phyloP scores from a whole-genome alignment of 1,140 invertebrate species.

The Bombyx mandarina region DNA sequence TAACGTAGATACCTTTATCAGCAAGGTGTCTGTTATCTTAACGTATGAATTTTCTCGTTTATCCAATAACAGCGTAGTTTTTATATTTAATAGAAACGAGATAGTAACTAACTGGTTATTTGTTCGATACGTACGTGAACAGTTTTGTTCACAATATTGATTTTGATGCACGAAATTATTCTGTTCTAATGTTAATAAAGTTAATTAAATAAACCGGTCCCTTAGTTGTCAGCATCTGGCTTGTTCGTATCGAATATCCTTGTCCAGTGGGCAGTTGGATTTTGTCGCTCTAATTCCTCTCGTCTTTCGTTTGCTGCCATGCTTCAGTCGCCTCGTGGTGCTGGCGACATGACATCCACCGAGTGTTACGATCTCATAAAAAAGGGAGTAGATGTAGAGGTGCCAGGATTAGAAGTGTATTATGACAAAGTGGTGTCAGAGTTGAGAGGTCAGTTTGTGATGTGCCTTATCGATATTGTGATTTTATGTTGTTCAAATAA shows the following conservation, averaged over 20 bases:
- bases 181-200: no score
- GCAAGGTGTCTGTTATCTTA: constrained; percentile 16
- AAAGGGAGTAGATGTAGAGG: constrained; percentile 59
- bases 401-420: constrained; percentile 68
- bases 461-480: constrained; percentile 11
- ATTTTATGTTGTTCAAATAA: constrained; percentile 10
- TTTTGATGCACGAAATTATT: no score
- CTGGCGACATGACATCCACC: constrained; percentile 63
- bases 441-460: constrained; percentile 58
- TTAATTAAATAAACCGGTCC: constrained; percentile 36
- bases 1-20: constrained; percentile 11
- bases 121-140: not conserved
- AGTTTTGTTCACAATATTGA: not conserved
- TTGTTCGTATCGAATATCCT: constrained; percentile 64
- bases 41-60: constrained; percentile 15
- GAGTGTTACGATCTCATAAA: constrained; percentile 67
- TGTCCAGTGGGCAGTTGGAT: constrained; percentile 49
- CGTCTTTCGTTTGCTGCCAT: constrained; percentile 35
- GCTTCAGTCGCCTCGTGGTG: constrained; percentile 35
- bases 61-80: constrained; percentile 8
- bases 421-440: constrained; percentile 73
- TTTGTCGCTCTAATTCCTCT: constrained; percentile 66
- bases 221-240: constrained; percentile 59
- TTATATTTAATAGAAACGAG: constrained; percentile 9
- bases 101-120: constrained; percentile 6